A percentile compares a stretch with the other conserved stretches of the same genome.
Evolutionary conservation across 2,888 invertebrate genomes (phyloP).

Genomic region (Paralinhomoeus sp.): DNA sequence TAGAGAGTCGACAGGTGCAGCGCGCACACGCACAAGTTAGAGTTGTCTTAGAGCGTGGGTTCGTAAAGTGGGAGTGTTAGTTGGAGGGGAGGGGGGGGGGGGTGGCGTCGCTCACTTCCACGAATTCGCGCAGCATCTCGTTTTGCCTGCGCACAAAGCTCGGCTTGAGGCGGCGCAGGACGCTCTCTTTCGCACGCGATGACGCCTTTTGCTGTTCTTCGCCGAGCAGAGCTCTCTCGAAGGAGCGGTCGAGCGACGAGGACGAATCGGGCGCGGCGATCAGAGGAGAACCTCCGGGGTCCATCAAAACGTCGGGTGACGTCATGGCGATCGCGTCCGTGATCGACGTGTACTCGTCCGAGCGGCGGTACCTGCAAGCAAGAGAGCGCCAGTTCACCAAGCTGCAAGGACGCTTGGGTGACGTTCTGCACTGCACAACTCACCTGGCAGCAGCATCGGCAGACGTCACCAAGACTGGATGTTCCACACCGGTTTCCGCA

Average conservation of each 20-base stretch:
- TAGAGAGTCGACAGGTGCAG: neutral
- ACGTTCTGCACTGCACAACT: too few relatives aligned
- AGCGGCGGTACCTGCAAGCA: conserved; percentile 3
- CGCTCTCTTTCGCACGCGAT: neutral
- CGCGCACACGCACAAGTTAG: neutral
- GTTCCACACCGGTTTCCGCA: too few relatives aligned
- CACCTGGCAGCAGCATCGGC: too few relatives aligned
- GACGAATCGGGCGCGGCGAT: neutral
- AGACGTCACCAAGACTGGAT: too few relatives aligned
- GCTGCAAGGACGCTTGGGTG: too few relatives aligned
- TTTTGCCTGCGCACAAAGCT: conserved; percentile 1
- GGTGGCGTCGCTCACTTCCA: conserved; percentile 1
- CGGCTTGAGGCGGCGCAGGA: neutral
- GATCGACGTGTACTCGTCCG: conserved; percentile 22
- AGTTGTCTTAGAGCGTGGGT: too few relatives aligned
- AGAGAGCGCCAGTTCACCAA: too few relatives aligned
- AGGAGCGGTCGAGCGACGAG: neutral
- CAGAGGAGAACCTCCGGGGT: neutral
- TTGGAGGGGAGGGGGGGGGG: too few relatives aligned
- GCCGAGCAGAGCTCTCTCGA: neutral
- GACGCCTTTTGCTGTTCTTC: neutral
- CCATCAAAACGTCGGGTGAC: neutral
- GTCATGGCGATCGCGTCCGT: conserved; percentile 16
- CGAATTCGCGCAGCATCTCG: conserved; percentile 1
- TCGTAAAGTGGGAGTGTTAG: too few relatives aligned